Percentiles rank a stretch among this genome's conserved stretches.
phyloP scores from a whole-genome alignment of 1,140 invertebrate species.

The Cydia splendana region DNA sequence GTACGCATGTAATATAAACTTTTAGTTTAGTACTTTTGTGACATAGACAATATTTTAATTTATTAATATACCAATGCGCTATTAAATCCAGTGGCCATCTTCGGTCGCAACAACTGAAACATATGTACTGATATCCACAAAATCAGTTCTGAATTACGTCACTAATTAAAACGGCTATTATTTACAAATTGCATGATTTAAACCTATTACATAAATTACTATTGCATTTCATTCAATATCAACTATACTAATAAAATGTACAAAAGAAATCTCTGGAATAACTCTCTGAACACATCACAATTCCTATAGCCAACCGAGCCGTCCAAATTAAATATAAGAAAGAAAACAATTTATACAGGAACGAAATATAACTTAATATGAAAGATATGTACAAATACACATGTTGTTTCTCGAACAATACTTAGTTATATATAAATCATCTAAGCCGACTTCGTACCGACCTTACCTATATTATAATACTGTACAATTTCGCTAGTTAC shows the following conservation, averaged over 20 bases:
- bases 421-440: constrained; percentile 64
- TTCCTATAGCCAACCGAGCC: constrained; percentile 70
- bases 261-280: constrained; percentile 62
- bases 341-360: constrained; percentile 75
- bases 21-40: constrained; percentile 52
- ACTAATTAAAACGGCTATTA: constrained; percentile 65
- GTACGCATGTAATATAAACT: constrained; percentile 61
- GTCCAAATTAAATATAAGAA: constrained; percentile 70
- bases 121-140: constrained; percentile 50
- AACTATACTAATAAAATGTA: constrained; percentile 75
- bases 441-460: constrained; percentile 55
- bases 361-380: constrained; percentile 75
- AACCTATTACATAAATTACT: constrained; percentile 78
- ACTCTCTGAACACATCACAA: constrained; percentile 75
- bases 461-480: constrained; percentile 76
- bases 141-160: constrained; percentile 57
- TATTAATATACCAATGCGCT: constrained; percentile 36
- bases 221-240: constrained; percentile 74
- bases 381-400: constrained; percentile 77
- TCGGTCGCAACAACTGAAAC: constrained; percentile 42
- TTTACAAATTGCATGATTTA: constrained; percentile 70
- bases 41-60: constrained; percentile 52
- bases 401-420: constrained; percentile 62
- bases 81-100: constrained; percentile 57
- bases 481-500: constrained; percentile 78